phyloP scores from a whole-genome alignment of 2,797 vertebrate species.

The Myioborus melanocephalus region DNA sequence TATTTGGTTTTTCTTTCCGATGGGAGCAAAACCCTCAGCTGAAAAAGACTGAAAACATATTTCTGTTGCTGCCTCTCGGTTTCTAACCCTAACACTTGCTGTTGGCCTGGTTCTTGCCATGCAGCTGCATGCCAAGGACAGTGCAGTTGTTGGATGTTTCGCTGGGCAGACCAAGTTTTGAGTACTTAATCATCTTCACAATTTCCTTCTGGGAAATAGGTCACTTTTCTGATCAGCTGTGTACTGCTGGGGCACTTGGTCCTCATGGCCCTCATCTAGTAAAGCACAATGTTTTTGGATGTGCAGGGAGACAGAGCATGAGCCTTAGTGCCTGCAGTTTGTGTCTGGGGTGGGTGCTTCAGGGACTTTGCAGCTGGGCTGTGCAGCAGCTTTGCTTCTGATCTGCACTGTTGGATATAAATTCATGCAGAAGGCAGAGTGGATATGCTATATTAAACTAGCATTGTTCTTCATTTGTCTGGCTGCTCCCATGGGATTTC shows the following conservation, averaged over 20 bases:
- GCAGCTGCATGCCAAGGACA: too few relatives aligned
- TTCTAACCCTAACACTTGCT: background rate
- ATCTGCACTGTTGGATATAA: background rate
- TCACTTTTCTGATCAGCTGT: background rate
- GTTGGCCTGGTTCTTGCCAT: background rate
- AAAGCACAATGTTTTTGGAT: accelerated
- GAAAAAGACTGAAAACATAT: background rate
- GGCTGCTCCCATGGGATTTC: background rate
- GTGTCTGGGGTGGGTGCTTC: background rate
- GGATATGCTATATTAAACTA: background rate
- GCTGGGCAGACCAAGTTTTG: background rate
- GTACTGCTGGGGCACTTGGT: accelerated
- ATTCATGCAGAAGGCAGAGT: background rate
- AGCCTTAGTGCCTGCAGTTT: background rate
- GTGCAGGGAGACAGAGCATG: accelerated
- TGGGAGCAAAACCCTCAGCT: background rate
- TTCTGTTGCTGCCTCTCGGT: background rate
- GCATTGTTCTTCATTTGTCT: background rate
- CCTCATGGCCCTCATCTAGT: background rate
- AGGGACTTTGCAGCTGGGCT: background rate
- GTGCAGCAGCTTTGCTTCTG: background rate
- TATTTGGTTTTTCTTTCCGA: background rate
- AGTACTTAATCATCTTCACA: background rate
- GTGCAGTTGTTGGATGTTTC: background rate
- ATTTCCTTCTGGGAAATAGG: background rate